Base-by-base conservation (phyloP, 2,888 invertebrate species). In the Lasioglossum lativentre region DNA sequence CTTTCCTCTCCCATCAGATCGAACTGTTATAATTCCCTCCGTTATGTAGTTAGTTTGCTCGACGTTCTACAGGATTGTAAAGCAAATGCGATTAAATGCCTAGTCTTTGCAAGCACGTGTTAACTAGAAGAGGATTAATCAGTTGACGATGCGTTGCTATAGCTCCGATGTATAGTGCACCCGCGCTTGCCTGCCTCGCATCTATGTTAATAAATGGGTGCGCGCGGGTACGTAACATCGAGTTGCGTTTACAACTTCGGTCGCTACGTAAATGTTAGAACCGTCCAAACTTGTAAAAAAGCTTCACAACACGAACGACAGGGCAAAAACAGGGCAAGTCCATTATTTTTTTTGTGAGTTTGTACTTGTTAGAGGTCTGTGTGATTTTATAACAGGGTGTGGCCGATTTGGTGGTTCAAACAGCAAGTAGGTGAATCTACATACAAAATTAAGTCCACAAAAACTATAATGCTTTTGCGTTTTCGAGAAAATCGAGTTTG, bases 11-110 rank as follows among this genome's bases (percentile, higher is more conserved):
- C 66, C 74, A 75, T 68, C 42, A 8, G 14, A 73, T 70, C 59
- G 56, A 82, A 74, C 59, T 38, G 75, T 75, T 75, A 56, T 72
- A 38, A 84, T 84, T 75, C 63, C 63, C 23, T 23, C 34, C 19
- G 23, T 23, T 68, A 40, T 63, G 30, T 63, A 63, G 63, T 63
- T 63, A 30, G 63, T 30, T 63, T 63, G 30, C 30, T 63, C 63
- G 30, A 30, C 6, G 63, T 19, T 30, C 30, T 8, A 19, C 63
- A 63, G 30, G 19, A 63, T 63, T 30, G 30, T 63, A 30, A 30
- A 63, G 63, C 27, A 63, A 63, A 63, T 63, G 63, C 63, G 63
- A 63, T 63, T 63, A 30, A 63, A 30, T 14, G 19, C 19, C 30
- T 63, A 30, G 63, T 63, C 63, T 30, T 63, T 30, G 30, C 19